Base-by-base conservation (phyloP, 2,797 vertebrate genomes). In the Acipenser transmontanus region DNA sequence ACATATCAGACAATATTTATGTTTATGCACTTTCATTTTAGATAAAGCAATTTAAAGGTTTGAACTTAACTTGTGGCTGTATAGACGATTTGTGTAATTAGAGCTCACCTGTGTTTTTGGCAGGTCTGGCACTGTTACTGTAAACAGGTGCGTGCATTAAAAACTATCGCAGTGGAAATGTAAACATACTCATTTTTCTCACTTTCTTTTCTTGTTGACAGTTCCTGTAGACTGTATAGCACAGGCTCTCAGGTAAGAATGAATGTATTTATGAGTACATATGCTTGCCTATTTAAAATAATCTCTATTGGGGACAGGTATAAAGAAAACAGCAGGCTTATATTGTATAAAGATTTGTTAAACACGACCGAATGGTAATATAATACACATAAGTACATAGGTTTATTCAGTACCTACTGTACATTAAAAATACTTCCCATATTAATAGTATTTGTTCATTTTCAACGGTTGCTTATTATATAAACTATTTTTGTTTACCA, bases 221-320 rank as follows among this genome's bases (percentile, higher is more conserved):
- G 95, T 87, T 81, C 90, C 89, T 79, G 86, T 86, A 78, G 93
- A 94, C 76, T 89, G 90, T 75, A 77, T 89, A 81, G 76, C 87
- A 71, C 91, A 97, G 80, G 91, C 92, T 68, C 90, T 93, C 85
- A 97, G 94, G 96, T 98, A 92, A 92, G 87, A 72, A 74, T 64
- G 75, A 64, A 68, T 12, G 0, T 67, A 56, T 9, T 67, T 77
- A 65, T 69, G 70, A 75, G 17, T 17, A 17, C 17, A 17, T 17
- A 17, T 17, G 17, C 17, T 17, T 17, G 17, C 17, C 17, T 67
- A 56, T 9, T 67, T 77, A 65, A 69, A 70, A 75, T 76, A 75
- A 76, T 69, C 7, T 60, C 54, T 34, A 34, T 34, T 34, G 34
- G 34, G 34, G 34, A 34, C 34, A 3, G 4, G 34, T 34, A 34